Evolutionary conservation across 2,797 vertebrate genomes (phyloP).

Genomic region (Sarcophilus harrisii): DNA sequence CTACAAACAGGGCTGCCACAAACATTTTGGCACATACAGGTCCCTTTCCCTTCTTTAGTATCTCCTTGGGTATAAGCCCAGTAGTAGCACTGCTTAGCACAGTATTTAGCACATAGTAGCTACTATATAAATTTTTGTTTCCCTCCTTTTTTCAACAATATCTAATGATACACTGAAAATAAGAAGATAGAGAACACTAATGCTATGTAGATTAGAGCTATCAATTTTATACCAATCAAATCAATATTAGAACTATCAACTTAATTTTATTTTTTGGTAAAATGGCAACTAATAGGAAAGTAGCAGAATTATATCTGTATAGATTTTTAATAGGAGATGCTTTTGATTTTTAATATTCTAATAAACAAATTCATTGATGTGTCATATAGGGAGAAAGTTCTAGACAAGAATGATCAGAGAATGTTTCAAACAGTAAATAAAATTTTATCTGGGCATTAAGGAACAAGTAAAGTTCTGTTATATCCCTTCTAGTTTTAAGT

Average conservation of each 20-base stretch:
- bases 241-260: no score
- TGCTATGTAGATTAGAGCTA: not conserved
- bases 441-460: no score
- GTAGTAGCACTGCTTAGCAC: no score
- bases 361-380: not conserved
- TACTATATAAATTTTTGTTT: not conserved
- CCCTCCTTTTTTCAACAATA: not conserved
- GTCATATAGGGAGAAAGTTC: not conserved
- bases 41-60: no score
- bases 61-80: no score
- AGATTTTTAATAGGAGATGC: not conserved
- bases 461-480: not conserved
- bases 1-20: no score
- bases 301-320: no score
- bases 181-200: not conserved
- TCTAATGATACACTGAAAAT: not conserved
- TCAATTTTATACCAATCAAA: not conserved
- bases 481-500: not conserved
- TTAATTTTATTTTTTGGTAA: not conserved
- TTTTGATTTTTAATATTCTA: not conserved
- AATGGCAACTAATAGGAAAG: not conserved
- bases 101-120: no score
- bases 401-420: not conserved
- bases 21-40: no score
- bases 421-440: not conserved